Evolutionary conservation across 2,113 vertebrate genomes (phyloP).

Genomic region (Procavia capensis): DNA sequence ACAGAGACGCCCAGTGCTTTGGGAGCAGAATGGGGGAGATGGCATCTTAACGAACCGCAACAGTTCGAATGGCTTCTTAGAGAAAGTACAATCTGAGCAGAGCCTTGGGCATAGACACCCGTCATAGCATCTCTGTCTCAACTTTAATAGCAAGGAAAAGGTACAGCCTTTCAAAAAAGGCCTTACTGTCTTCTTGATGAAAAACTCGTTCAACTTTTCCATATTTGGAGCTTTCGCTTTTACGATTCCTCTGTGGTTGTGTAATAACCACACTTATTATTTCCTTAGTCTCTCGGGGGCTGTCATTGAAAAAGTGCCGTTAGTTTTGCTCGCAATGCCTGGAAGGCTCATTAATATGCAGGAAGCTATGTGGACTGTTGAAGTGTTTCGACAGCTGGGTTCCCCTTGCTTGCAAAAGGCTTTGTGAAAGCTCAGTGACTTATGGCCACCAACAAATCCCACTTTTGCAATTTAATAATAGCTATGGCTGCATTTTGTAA

Average conservation of each 20-base stretch:
- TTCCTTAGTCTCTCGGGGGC: slow-evolving; percentile 46
- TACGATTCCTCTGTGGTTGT: slow-evolving; percentile 45
- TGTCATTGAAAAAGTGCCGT: slow-evolving; percentile 57
- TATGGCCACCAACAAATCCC: neutral
- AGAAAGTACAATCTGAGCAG: neutral
- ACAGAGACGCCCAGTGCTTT: neutral
- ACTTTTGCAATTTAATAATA: neutral
- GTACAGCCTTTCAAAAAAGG: neutral
- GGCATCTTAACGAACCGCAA: neutral
- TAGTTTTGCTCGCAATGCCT: slow-evolving; percentile 5
- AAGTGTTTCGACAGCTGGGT: neutral
- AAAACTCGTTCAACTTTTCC: neutral
- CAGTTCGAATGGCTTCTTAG: neutral
- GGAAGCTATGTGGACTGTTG: neutral
- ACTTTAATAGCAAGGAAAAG: neutral
- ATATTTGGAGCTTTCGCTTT: slow-evolving; percentile 41
- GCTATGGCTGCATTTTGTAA: neutral
- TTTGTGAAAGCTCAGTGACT: neutral
- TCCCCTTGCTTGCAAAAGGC: neutral
- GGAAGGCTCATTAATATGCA: neutral
- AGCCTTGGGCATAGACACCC: accelerated
- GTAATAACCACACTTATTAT: slow-evolving; percentile 28
- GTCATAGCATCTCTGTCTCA: neutral
- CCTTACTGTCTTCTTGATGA: neutral
- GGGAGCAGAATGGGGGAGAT: neutral